Base-by-base conservation (phyloP, 2,888 invertebrate species). In the Pandemis cinnamomeana region DNA sequence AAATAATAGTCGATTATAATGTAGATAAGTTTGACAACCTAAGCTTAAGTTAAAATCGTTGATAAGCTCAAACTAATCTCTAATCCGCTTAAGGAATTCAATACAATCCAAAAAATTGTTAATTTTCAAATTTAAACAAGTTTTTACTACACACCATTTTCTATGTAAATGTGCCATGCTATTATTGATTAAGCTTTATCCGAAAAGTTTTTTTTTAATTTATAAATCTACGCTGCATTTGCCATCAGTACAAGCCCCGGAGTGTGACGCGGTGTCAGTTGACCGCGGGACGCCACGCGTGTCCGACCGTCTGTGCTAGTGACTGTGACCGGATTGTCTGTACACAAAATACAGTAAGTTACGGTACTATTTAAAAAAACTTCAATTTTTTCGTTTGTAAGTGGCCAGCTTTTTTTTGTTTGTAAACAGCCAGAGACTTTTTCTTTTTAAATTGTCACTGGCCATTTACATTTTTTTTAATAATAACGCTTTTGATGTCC, bases 231-330 rank as follows among this genome's bases (percentile, higher is more conserved):
- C 1, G 15, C 15, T 61, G 44, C 53, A 69, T 11, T 53, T 74
- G 71, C 61, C 5, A 53, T 7, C 74, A 61, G 66, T 74, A 71
- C 74, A 20, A 51, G 71, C 60, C 75, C 51, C 81, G 76, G 79
- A 79, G 78, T 79, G 78, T 79, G 81, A 81, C 79, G 77, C 77
- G 83, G 82, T 86, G 82, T 85, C 90, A 91, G 91, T 91, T 83
- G 87, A 84, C 87, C 84, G 81, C 87, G 83, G 87, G 91, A 89
- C 85, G 84, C 73, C 81, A 83, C 82, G 87, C 80, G 84, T 80
- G 82, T 82, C 84, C 83, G 86, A 82, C 81, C 72, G 73, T 76
- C 76, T 70, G 74, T 73, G 60, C 60, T 36, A 63, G 73, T 66
- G 73, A 73, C 76, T 75, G 80, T 76, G 75, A 70, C 44, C 71